phyloP scores from a whole-genome alignment of 2,113 vertebrate genomes.

The Cyanoliseus patagonus region DNA sequence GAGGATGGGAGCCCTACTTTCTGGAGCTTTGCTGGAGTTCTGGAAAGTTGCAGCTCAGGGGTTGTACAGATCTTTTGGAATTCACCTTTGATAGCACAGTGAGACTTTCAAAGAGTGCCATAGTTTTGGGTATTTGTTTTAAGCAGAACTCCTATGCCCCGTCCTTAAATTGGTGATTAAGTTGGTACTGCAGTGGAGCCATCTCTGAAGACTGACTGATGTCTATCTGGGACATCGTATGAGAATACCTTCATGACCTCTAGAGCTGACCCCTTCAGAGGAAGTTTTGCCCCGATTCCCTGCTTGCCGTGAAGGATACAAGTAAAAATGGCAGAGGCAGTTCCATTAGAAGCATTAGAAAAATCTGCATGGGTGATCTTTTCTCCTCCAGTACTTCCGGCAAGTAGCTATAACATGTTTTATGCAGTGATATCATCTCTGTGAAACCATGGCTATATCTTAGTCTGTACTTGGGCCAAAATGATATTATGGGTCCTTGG shows the following conservation, averaged over 20 bases:
- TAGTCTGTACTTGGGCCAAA: not conserved
- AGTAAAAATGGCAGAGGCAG: not conserved
- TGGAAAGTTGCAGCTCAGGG: not conserved
- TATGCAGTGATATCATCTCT: not conserved
- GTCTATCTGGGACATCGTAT: not conserved
- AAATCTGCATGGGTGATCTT: not conserved
- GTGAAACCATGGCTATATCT: not conserved
- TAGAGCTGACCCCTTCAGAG: not conserved
- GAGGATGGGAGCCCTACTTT: not conserved
- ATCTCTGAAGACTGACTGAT: not conserved
- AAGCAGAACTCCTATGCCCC: not conserved
- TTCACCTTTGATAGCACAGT: not conserved
- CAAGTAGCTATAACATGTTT: not conserved
- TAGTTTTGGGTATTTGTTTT: not conserved
- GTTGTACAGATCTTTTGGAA: not conserved
- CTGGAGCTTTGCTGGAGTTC: not conserved
- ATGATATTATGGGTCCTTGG: not conserved
- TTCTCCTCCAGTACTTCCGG: not conserved
- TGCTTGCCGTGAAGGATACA: not conserved
- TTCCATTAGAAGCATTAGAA: not conserved
- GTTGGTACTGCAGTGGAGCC: not conserved
- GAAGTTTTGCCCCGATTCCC: not conserved
- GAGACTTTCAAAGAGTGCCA: not conserved
- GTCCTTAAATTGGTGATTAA: not conserved
- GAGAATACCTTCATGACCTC: not conserved